phyloP scores from a whole-genome alignment of 2,888 invertebrate species.

The Trachelus tabidus region DNA sequence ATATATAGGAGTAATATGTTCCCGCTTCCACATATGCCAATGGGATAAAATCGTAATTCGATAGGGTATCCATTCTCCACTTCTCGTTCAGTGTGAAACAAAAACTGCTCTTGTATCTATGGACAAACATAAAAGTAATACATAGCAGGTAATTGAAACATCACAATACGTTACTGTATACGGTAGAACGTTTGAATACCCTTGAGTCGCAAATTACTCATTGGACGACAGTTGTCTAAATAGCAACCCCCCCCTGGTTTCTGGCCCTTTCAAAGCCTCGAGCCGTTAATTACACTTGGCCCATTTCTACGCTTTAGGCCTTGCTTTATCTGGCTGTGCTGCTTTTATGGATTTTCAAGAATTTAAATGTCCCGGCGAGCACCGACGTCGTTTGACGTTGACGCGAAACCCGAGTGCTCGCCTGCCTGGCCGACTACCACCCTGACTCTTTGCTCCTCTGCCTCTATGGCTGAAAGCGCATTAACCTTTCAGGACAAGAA shows the following conservation, averaged over 20 bases:
- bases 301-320: constrained; percentile 1
- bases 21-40: background rate
- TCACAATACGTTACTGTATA: background rate
- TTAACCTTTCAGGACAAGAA: constrained; percentile 32
- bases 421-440: background rate
- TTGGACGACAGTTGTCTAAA: background rate
- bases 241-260: background rate
- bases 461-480: constrained; percentile 5
- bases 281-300: constrained; percentile 8
- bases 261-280: background rate
- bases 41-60: background rate
- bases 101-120: background rate
- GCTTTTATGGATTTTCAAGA: constrained; percentile 7
- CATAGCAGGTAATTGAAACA: background rate
- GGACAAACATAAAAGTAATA: background rate
- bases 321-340: background rate
- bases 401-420: background rate
- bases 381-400: background rate
- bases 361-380: background rate
- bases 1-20: background rate
- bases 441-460: background rate
- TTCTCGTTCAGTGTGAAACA: background rate
- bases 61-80: background rate
- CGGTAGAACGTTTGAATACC: background rate
- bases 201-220: background rate